A percentile compares a stretch with the other conserved stretches of the same genome.
Conservation (phyloP, 2,797 vertebrate species). For the Scomberomorus guttatus region DNA sequence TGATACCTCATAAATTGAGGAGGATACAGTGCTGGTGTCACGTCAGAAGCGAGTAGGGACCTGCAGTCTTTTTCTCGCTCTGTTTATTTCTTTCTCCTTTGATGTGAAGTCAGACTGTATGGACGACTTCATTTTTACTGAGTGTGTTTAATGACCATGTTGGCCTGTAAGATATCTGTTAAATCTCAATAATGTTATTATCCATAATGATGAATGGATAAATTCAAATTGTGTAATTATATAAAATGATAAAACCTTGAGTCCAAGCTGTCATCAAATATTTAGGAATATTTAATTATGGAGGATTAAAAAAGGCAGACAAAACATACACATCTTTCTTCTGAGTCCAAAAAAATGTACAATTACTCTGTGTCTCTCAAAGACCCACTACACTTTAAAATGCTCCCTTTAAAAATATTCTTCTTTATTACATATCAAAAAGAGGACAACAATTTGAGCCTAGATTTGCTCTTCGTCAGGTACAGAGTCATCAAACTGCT, state of each 20-base stretch:
- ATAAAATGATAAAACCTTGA: neutral
- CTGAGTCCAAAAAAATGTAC: no score
- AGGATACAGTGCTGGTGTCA: slow-evolving; percentile 55
- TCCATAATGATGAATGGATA: neutral
- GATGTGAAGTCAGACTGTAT: neutral
- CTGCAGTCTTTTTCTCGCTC: neutral
- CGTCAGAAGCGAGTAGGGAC: neutral
- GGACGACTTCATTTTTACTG: neutral
- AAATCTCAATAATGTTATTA: neutral
- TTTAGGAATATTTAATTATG: neutral
- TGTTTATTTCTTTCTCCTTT: neutral
- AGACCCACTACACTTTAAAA: no score
- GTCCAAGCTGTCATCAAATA: neutral
- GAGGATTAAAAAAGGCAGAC: neutral
- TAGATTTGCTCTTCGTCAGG: no score
- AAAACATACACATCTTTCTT: no score
- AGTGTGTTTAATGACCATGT: neutral
- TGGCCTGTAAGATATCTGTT: neutral
- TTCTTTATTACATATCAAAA: no score
- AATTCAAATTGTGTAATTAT: neutral
- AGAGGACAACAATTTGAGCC: no score
- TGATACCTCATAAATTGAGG: slow-evolving; percentile 73
- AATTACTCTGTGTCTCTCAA: no score
- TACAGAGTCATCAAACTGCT: no score
- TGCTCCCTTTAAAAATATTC: no score